Base-by-base conservation (phyloP, 2,797 vertebrate species). In the Sebastes steindachneri region DNA sequence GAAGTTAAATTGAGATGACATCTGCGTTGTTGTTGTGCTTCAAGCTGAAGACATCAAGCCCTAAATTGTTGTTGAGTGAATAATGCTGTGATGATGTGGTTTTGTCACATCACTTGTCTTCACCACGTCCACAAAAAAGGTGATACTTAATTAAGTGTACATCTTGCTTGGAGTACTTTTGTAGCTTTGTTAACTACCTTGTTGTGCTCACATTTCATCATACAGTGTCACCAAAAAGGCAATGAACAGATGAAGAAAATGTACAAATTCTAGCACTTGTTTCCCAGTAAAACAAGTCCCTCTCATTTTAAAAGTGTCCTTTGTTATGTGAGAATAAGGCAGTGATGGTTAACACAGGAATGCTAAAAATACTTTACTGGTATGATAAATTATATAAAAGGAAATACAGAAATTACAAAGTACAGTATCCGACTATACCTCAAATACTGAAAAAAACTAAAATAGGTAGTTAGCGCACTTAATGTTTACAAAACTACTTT, bases 21-120 rank as follows among this genome's bases (percentile, higher is more conserved):
- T 59, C 33, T 14, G 31, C 29, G 29, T 78, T 77, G 87, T 85
- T 90, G 83, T 78, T 90, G 82, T 68, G 78, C 59, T 77, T 28
- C 31, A 12, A 26, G 41, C 29, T 75, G 66, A 62, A 87, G 83
- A 85, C 83, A 81, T 84, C 77, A 78, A 84, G 23, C 37, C 48
- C 35, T 12, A 28, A 57, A 65, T 63, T 37, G 33, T 69, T 67
- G 73, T 53, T 75, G 51, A 28, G 31, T 73, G 48, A 80, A 84
- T 82, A 84, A 80, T 28, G 57, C 33, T 33, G 14, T 29, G 59
- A 26, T 55, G 19, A 29, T 59, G 33, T 59, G 33, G 3, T 15
- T 79, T 80, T 41, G 31, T 48, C 45, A 70, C 68, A 25, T 11
- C 4, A 28, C 35, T 37, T 41, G 37, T 54, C 6, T 53, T 55